Evolutionary conservation across 2,797 vertebrate genomes (phyloP).

Genomic region (Scyliorhinus canicula): DNA sequence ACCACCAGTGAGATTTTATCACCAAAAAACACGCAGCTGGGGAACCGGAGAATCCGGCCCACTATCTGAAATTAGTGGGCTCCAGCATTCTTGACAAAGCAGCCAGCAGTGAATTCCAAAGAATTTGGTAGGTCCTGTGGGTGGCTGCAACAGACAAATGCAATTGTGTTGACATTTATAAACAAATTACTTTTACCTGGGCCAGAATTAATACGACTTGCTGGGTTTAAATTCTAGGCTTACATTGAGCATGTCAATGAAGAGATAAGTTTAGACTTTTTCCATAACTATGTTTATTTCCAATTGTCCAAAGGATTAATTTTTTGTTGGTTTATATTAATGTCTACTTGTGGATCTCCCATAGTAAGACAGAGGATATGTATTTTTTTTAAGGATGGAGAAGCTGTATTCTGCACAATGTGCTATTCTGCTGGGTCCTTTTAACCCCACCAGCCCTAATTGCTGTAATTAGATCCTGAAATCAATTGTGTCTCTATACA

Average conservation of each 20-base stretch:
- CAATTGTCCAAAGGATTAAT: background rate
- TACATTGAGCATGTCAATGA: background rate
- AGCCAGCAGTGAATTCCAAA: background rate
- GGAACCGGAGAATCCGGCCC: too few relatives aligned
- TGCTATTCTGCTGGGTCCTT: background rate
- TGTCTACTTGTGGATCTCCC: background rate
- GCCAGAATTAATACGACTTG: background rate
- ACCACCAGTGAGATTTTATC: background rate
- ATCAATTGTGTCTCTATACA: background rate
- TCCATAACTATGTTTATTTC: background rate
- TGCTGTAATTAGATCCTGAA: background rate
- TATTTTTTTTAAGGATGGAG: background rate
- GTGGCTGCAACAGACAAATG: background rate
- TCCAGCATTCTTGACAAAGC: background rate
- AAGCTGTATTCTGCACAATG: background rate
- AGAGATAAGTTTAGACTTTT: background rate
- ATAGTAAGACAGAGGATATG: background rate
- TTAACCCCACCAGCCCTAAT: background rate
- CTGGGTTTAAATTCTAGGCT: background rate
- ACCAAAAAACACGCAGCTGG: too few relatives aligned
- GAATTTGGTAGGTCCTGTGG: background rate
- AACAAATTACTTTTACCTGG: background rate
- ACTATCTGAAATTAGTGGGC: background rate
- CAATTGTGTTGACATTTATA: background rate
- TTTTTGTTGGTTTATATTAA: background rate